Evolutionary conservation across 2,113 vertebrate species (phyloP).

Genomic region (Rhinopithecus roxellana): DNA sequence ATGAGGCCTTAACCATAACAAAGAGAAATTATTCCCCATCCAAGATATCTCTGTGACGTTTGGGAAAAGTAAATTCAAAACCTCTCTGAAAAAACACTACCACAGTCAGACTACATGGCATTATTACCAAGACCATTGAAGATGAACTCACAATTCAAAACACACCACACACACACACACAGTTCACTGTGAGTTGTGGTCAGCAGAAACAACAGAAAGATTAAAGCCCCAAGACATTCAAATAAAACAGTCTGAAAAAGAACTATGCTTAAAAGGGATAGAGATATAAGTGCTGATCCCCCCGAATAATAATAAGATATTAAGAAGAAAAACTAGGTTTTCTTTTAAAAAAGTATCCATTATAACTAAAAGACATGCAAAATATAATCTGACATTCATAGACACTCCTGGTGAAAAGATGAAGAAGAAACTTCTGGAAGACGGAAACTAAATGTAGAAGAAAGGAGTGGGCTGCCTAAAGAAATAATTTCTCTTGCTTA

Average conservation of each 20-base stretch:
- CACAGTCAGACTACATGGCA: neutral
- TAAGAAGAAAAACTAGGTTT: neutral
- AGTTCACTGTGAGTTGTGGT: neutral
- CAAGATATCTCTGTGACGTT: neutral
- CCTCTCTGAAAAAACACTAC: neutral
- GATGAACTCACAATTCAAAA: neutral
- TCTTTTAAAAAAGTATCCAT: neutral
- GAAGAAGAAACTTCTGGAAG: neutral
- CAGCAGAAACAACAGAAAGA: neutral
- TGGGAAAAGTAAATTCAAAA: slow-evolving; percentile 27
- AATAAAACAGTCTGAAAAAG: neutral
- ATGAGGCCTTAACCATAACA: neutral
- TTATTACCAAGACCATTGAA: neutral
- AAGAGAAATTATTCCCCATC: neutral
- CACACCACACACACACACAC: neutral
- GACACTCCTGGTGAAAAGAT: neutral
- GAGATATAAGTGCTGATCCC: neutral
- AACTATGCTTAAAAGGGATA: neutral
- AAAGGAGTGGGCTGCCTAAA: neutral
- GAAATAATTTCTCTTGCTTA: neutral
- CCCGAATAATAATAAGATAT: neutral
- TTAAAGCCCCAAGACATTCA: neutral
- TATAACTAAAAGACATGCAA: neutral
- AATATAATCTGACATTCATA: neutral
- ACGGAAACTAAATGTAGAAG: neutral